Evolutionary conservation across 1,140 invertebrate species (phyloP), one percentile per base, ranked within the genome.

Genomic region (Platyscapa corneri): DNA sequence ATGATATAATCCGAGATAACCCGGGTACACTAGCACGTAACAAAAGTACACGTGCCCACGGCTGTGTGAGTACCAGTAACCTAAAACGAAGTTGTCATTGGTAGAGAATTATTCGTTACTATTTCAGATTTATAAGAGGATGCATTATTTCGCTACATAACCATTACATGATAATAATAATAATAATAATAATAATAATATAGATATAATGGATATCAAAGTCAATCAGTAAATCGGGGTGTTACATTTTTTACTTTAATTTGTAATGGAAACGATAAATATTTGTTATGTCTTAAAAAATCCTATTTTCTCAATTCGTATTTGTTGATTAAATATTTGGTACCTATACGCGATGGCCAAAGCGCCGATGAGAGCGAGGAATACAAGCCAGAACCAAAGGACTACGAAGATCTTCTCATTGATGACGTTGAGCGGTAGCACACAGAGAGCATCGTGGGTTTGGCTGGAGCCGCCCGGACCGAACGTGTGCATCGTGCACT

Each of bases 401-500:
- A 94, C 91, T 60, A 94, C 91, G 87, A 92, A 94, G 85, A 92
- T 93, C 89, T 95, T 95, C 85, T 95, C 94, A 88, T 95, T 95
- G 67, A 95, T 92, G 72, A 95, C 94, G 85, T 95, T 95, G 8
- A 95, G 89, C 0, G 95, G 93, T 20, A 95, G 89, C 27, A 95
- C 90, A 89, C 95, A 95, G 8, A 95, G 90, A 0, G 94, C 93
- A 87, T 95, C 95, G 86, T 94, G 92, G 0, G 70, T 88, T 67
- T 92, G 89, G 10, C 89, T 79, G 30, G 90, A 89, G 0, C 93
- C 92, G 1, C 88, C 83, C 6, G 91, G 76, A 14, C 93, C 93
- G 64, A 89, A 93, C 60, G 91, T 94, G 86, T 94, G 92, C 74
- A 96, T 95, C 77, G 94, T 94, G 89, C 97, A 98, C 92, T 97